Evolutionary conservation across 2,888 invertebrate species (phyloP).

Genomic region (Iselma pallidipennis): DNA sequence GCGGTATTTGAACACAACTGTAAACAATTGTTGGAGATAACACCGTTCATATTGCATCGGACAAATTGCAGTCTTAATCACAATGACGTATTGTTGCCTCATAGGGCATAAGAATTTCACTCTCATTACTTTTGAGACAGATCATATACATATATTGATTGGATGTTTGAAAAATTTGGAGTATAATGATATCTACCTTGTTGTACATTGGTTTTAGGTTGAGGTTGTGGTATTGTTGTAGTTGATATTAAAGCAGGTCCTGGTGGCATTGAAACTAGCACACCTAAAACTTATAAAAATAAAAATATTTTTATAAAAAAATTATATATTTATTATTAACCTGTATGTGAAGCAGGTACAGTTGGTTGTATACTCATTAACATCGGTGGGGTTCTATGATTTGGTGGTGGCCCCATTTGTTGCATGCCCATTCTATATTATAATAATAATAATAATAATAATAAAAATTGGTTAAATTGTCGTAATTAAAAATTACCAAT

Average conservation of each 20-base stretch:
- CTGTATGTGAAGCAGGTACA: conserved; percentile 49
- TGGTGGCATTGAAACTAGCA: conserved; percentile 52
- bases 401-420: conserved; percentile 54
- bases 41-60: too few species aligned
- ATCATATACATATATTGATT: neutral
- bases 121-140: too few species aligned
- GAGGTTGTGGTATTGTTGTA: conserved; percentile 49
- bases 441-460: too few species aligned
- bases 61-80: too few species aligned
- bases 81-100: too few species aligned
- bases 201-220: conserved; percentile 43
- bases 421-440: conserved; percentile 51
- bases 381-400: conserved; percentile 56
- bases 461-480: too few species aligned
- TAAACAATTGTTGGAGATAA: too few species aligned
- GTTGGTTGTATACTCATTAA: conserved; percentile 60
- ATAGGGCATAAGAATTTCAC: too few species aligned
- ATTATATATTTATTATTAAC: conserved; percentile 22
- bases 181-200: conserved; percentile 36
- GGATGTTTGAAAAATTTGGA: neutral
- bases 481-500: neutral
- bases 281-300: conserved; percentile 42
- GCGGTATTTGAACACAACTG: too few species aligned
- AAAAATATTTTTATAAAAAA: conserved; percentile 18
- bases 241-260: conserved; percentile 51